A percentile compares a stretch with the other conserved stretches of the same genome.
phyloP scores from a whole-genome alignment of 2,113 vertebrate genomes.

The Corydoras maculifer region DNA sequence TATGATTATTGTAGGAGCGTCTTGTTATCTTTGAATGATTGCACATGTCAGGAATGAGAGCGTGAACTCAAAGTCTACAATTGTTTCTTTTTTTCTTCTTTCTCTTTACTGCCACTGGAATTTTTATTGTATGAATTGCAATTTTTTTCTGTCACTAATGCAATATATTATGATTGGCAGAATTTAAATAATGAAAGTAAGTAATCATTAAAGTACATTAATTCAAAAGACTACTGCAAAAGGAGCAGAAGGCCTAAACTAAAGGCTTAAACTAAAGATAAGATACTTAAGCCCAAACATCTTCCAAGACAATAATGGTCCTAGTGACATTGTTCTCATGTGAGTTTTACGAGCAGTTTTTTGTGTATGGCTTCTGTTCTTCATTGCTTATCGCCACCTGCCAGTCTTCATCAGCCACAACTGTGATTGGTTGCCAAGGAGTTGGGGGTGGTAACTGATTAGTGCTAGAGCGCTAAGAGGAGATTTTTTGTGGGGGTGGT shows the following conservation, averaged over 20 bases:
- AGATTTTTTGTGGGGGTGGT: background rate
- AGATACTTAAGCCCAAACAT: conserved; percentile 33
- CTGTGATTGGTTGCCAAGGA: conserved; percentile 34
- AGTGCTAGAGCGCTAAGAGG: conserved; percentile 10
- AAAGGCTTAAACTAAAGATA: conserved; percentile 33
- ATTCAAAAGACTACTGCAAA: background rate
- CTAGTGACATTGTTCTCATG: conserved; percentile 37
- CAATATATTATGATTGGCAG: conserved; percentile 6
- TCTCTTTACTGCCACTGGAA: too few relatives aligned
- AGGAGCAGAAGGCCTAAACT: conserved; percentile 28
- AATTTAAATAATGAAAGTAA: conserved; percentile 11
- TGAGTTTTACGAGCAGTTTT: conserved; percentile 39
- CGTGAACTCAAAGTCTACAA: conserved; percentile 26
- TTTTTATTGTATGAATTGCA: background rate
- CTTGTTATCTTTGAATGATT: conserved; percentile 35
- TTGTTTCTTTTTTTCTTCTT: background rate
- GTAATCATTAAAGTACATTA: conserved; percentile 9
- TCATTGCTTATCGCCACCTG: conserved; percentile 45
- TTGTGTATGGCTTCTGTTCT: conserved; percentile 37
- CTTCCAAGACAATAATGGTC: conserved; percentile 23
- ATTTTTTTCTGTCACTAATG: conserved; percentile 14
- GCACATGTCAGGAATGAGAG: conserved; percentile 31
- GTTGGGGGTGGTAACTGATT: conserved; percentile 24
- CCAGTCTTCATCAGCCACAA: conserved; percentile 27
- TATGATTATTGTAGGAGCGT: conserved; percentile 26